Base-by-base conservation (phyloP, 2,888 invertebrate species). In the Brachyptera risi region DNA sequence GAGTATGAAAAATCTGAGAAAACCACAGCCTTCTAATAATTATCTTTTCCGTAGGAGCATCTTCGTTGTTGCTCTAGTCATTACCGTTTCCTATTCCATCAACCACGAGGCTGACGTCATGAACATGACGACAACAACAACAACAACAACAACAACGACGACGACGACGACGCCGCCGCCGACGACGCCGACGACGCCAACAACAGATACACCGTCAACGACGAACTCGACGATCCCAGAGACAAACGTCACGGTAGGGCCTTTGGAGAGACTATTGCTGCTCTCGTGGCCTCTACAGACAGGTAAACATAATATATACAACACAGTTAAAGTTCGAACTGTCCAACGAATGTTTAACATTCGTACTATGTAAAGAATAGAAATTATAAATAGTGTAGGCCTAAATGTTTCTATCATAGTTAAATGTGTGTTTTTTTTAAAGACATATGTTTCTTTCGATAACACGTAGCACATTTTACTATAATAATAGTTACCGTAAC, bases 21-120 rank as follows among this genome's bases (percentile, higher is more conserved):
- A n/a, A n/a, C n/a, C n/a, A n/a, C n/a, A n/a, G n/a, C 7, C 17
- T 19, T 11, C 3, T 31, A 31, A 51, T 31, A 31, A 3, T 31
- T 11, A 19, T 21, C 17, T 13, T 47, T 21, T 11, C 21, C 17
- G 3, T 21, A 7, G n/a, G n/a, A n/a, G n/a, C n/a, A 67, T 80
- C 3, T 77, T 83, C 37, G 74, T 77, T 2, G 75, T 82, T 66
- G 76, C 78, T 0, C 68, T 83, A 13, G 73, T 83, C 40, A 77
- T 80, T 42, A 78, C 80, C 0, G 72, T 83, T 3, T 80, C 82
- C 2, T 83, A 81, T 72, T 77, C 77, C 68, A 70, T 80, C 37
- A 73, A 69, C 19, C 61, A 71, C 56, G 62, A 50, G 23, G 64
- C 71, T 37, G 66, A 63, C 24, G 51, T 51, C 38, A 31, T 49